Conservation (phyloP, 2,797 vertebrate genomes). For the Melanotaenia parkinsoni region DNA sequence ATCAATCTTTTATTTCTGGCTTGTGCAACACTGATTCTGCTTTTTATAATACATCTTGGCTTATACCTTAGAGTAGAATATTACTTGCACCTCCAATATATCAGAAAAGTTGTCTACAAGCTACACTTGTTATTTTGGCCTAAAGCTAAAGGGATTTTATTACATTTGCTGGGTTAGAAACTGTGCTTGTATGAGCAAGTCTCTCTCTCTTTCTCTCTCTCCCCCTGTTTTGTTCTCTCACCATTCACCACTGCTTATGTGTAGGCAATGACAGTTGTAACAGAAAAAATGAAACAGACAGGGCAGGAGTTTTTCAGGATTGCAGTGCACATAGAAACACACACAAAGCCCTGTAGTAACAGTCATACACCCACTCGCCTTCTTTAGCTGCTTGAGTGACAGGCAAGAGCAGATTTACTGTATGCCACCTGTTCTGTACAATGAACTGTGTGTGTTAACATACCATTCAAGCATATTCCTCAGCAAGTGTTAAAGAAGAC, state of each 20-base stretch:
- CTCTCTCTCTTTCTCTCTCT: conserved; percentile 2
- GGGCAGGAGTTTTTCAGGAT: conserved; percentile 23
- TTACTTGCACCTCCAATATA: not conserved
- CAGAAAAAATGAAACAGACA: conserved; percentile 34
- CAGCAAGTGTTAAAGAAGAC: conserved; percentile 41
- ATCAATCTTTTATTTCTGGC: not conserved
- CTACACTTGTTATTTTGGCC: conserved; percentile 35
- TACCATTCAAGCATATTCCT: conserved; percentile 27
- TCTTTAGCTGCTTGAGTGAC: conserved; percentile 54
- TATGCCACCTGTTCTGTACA: conserved; percentile 67
- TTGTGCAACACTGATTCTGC: conserved; percentile 12
- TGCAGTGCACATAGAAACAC: conserved; percentile 29
- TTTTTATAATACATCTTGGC: conserved; percentile 19
- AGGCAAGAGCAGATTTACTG: conserved; percentile 70
- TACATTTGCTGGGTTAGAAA: conserved; percentile 44
- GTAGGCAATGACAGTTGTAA: conserved; percentile 34
- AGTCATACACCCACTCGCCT: conserved; percentile 31
- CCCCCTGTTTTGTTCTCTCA: conserved; percentile 1
- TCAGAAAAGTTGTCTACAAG: conserved; percentile 18
- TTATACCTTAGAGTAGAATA: conserved; percentile 4
- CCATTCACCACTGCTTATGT: conserved; percentile 13
- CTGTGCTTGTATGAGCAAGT: conserved; percentile 65
- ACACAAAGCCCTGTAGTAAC: conserved; percentile 34
- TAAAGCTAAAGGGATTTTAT: conserved; percentile 46
- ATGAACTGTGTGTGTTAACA: conserved; percentile 50